These are phyloP conservation scores for Pseudoatta argentina DNA, from an alignment of 1,140 invertebrate genomes.

Conservation along the genomic window DNA sequence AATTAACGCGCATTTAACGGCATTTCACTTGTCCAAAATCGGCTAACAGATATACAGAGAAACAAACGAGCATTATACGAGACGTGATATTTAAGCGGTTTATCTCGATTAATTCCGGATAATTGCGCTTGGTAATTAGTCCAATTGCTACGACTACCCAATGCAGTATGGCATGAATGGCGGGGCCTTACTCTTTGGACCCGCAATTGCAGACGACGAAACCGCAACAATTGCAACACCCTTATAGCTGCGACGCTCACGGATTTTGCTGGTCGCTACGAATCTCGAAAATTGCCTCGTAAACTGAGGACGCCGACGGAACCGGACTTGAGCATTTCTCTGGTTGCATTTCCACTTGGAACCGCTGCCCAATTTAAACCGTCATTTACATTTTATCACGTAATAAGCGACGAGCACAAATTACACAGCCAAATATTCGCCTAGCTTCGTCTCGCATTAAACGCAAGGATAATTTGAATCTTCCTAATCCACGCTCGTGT, in stretches of 20 bases:
- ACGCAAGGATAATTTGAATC: background rate
- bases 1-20: conserved; percentile 16
- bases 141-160: conserved; percentile 69
- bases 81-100: conserved; percentile 75
- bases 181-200: conserved; percentile 39
- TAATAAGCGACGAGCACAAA: conserved; percentile 49
- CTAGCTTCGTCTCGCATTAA: background rate
- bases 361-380: conserved; percentile 34
- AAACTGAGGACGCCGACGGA: conserved; percentile 26
- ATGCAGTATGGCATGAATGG: conserved; percentile 23
- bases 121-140: conserved; percentile 76
- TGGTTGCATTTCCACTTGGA: conserved; percentile 21
- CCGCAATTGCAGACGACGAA: conserved; percentile 45
- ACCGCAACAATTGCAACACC: conserved; percentile 44
- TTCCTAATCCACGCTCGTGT: background rate
- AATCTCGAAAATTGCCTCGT: conserved; percentile 55
- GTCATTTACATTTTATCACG: conserved; percentile 55
- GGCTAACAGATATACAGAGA: conserved; percentile 52
- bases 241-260: conserved; percentile 9
- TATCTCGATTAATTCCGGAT: conserved; percentile 79
- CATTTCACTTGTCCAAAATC: conserved; percentile 52
- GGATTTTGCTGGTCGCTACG: conserved; percentile 14
- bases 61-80: conserved; percentile 63
- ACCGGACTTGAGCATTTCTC: conserved; percentile 20
- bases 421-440: conserved; percentile 33